Base-by-base conservation (phyloP, 2,888 invertebrate genomes). In the Odontomyia ornata region DNA sequence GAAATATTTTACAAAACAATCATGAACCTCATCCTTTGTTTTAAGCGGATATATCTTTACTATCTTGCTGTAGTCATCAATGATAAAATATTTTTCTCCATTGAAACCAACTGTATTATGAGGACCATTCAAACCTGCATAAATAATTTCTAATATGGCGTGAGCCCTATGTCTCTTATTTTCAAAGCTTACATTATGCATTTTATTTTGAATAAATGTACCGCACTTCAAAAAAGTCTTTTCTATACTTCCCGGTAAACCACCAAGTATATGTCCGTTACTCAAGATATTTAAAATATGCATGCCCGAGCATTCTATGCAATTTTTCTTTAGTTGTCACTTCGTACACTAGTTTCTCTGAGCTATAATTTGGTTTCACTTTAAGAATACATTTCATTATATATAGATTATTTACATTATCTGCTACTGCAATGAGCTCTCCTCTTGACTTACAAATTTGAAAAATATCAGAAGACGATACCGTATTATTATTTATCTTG, bases 31-130 rank as follows among this genome's bases (percentile, higher is more conserved):
- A n/a, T n/a, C n/a, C n/a, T n/a, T n/a, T n/a, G n/a, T n/a, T n/a
- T n/a, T n/a, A n/a, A n/a, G n/a, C n/a, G n/a, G n/a, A n/a, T n/a
- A n/a, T n/a, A n/a, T n/a, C n/a, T n/a, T n/a, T n/a, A n/a, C n/a
- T n/a, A n/a, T 43, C 13, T 43, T 71, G 80, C 80, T n/a, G 72
- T 79, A 81, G 73, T 79, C 80, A 72, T 80, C 81, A 46, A 80
- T 79, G 25, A 79, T 72, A 79, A 78, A 81, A 80, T 81, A 81
- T 72, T 79, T 81, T 79, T 80, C 81, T 1, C 79, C 80, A 13
- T 77, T 36, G 65, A 36, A 60, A 25, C 78, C 79, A 25, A 52
- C 30, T 21, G 75, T 78, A 69, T 21, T 30, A 43, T n/a, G n/a
- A n/a, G n/a, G n/a, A n/a, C n/a, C n/a, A n/a, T n/a, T n/a, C n/a